These are phyloP conservation scores for Furcifer pardalis DNA, from an alignment of 2,797 vertebrate genomes.

Conservation along the genomic window DNA sequence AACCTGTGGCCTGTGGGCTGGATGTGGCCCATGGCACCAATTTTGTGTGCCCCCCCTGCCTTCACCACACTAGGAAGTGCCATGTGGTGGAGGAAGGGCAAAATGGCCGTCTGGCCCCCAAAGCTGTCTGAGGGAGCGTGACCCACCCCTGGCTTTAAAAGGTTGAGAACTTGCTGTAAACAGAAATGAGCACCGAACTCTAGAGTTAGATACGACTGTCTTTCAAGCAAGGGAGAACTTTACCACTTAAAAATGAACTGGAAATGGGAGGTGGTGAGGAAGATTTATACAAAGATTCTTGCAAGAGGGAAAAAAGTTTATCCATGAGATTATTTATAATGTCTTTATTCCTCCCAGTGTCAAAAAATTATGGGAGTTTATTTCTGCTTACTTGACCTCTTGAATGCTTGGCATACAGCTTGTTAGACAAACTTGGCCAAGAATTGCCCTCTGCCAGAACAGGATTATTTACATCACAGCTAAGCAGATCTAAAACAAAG, in stretches of 20 bases:
- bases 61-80: no score
- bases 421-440: background rate
- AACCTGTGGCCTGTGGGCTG: no score
- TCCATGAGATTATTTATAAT: background rate
- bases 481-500: background rate
- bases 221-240: no score
- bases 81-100: no score
- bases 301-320: background rate
- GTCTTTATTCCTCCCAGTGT: conserved; percentile 22
- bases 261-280: background rate
- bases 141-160: no score
- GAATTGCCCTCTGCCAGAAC: background rate
- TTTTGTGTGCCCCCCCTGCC: no score
- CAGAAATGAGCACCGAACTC: no score
- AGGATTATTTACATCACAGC: background rate
- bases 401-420: background rate
- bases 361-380: background rate
- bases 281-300: background rate
- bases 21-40: no score
- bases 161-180: no score
- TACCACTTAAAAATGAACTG: background rate
- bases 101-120: no score
- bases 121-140: no score
- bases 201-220: no score
- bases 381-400: background rate